Percentiles rank a stretch among this genome's conserved stretches.
Evolutionary conservation across 92 coral and sea anemone species (phyloP).

Genomic region (Palythoa heliodiscus): DNA sequence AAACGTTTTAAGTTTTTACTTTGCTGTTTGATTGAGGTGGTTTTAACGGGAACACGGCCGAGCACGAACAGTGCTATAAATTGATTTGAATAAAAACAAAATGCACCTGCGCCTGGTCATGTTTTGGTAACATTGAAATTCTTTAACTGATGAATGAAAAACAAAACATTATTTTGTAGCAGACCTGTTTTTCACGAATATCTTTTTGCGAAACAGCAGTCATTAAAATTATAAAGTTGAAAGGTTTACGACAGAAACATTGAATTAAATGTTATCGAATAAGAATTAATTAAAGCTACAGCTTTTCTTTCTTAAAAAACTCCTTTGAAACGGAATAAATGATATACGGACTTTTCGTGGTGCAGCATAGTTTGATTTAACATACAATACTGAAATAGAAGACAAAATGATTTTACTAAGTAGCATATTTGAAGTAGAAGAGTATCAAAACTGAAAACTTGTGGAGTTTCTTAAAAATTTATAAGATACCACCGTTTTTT

Average conservation of each 20-base stretch:
- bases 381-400: not conserved
- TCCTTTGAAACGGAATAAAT: not conserved
- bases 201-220: conserved; percentile 15
- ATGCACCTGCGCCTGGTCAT: not conserved
- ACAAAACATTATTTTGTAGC: conserved; percentile 16
- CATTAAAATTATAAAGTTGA: conserved; percentile 13
- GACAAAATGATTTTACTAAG: not conserved
- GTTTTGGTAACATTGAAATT: conserved; percentile 2
- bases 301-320: not conserved
- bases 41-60: not conserved
- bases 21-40: not conserved
- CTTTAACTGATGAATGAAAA: not conserved
- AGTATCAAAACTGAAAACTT: conserved; percentile 25
- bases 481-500: conserved; percentile 6
- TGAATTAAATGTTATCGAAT: not conserved
- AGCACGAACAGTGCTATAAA: not conserved
- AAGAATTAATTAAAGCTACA: not conserved
- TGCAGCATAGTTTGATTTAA: not conserved
- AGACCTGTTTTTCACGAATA: not conserved
- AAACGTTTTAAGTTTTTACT: conserved; percentile 5
- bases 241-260: conserved; percentile 2
- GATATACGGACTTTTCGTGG: not conserved
- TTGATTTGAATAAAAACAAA: not conserved
- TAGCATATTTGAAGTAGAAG: conserved; percentile 6
- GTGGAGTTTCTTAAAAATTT: conserved; percentile 9